These are phyloP conservation scores for Cyanoramphus novaezelandiae DNA, from an alignment of 2,113 vertebrate species.

Conservation along the genomic window DNA sequence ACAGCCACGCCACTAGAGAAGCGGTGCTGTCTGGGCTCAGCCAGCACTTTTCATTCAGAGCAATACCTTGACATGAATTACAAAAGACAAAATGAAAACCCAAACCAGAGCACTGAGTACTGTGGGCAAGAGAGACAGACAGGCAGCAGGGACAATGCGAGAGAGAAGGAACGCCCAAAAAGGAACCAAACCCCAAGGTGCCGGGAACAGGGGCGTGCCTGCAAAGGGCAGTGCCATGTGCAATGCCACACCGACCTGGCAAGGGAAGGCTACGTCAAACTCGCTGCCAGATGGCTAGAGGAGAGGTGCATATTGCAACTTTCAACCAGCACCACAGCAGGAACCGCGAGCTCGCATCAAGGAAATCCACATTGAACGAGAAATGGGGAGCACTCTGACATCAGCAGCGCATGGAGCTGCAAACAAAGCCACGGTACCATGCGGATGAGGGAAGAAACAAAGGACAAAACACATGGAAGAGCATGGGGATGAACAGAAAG, in stretches of 20 bases:
- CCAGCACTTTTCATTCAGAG: not conserved
- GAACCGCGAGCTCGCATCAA: fast-evolving
- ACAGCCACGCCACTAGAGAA: not conserved
- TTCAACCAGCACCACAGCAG: not conserved
- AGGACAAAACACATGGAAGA: not conserved
- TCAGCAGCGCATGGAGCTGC: fast-evolving
- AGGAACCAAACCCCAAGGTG: not conserved
- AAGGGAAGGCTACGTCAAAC: not conserved
- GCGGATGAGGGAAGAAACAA: not conserved
- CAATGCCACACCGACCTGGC: fast-evolving
- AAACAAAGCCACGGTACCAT: fast-evolving
- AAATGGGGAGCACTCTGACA: fast-evolving
- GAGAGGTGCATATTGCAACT: fast-evolving
- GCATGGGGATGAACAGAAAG: fast-evolving
- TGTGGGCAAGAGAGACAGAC: not conserved
- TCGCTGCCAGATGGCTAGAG: fast-evolving
- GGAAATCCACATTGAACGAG: fast-evolving
- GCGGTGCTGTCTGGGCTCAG: not conserved
- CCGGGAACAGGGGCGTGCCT: fast-evolving
- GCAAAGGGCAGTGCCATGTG: fast-evolving
- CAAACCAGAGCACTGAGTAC: not conserved
- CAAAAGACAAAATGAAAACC: not conserved
- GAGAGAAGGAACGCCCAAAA: not conserved
- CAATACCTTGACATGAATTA: not conserved
- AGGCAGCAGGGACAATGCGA: fast-evolving